A percentile compares a stretch with the other conserved stretches of the same genome.
phyloP scores from a whole-genome alignment of 1,140 invertebrate species.

The Sitodiplosis mosellana region DNA sequence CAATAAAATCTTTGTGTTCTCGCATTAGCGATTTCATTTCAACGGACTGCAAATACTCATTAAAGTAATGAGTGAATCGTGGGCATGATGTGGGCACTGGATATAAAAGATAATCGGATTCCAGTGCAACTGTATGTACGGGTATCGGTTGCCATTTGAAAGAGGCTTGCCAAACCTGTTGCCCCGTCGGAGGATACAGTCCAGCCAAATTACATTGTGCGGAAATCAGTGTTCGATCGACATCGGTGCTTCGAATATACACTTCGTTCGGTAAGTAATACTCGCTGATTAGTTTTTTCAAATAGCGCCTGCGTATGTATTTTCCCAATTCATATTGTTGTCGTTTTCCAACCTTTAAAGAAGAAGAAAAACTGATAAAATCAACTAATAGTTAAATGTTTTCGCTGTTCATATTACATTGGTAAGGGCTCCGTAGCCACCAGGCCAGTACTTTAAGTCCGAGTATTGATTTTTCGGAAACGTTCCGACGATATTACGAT shows the following conservation, averaged over 20 bases:
- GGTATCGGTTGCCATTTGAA: slow-evolving; percentile 80
- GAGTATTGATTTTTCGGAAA: too few species aligned
- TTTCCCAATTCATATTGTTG: slow-evolving; percentile 60
- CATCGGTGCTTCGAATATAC: slow-evolving; percentile 58
- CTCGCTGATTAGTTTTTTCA: slow-evolving; percentile 28
- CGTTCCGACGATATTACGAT: too few species aligned
- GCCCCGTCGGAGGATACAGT: slow-evolving; percentile 43
- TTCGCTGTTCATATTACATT: too few species aligned
- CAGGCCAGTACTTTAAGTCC: too few species aligned
- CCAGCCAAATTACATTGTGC: slow-evolving; percentile 68
- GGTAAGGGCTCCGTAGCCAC: too few species aligned
- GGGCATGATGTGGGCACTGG: too few species aligned
- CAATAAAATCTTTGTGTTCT: too few species aligned
- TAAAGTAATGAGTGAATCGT: too few species aligned
- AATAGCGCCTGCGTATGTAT: slow-evolving; percentile 54
- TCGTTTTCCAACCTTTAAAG: slow-evolving; percentile 47
- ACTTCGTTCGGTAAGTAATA: slow-evolving; percentile 38
- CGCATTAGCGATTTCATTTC: too few species aligned
- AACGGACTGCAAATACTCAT: too few species aligned
- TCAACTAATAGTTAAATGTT: too few species aligned
- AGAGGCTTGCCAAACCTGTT: slow-evolving; percentile 45
- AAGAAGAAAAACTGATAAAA: too few species aligned
- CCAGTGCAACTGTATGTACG: slow-evolving; percentile 51
- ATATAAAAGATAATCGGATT: slow-evolving; percentile 42
- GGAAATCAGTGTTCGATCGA: slow-evolving; percentile 79